Evolutionary conservation across 2,888 invertebrate genomes (phyloP).

Genomic region (Microctonus hyperodae): DNA sequence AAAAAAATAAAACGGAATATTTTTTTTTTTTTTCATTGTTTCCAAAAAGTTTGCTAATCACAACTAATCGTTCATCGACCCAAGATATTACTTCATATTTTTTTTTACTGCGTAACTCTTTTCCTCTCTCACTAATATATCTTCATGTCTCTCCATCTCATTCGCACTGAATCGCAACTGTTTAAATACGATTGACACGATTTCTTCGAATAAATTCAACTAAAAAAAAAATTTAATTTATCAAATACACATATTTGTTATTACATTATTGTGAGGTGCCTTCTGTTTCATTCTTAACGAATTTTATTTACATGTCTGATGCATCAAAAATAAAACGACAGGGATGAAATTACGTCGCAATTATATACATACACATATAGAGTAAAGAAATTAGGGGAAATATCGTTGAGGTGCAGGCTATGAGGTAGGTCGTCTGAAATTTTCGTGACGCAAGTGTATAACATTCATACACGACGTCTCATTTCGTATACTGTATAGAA

Average conservation of each 20-base stretch:
- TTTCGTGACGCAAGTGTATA: neutral
- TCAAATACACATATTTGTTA: neutral
- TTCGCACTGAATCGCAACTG: slow-evolving; percentile 15
- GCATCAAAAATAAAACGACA: neutral
- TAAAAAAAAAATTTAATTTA: neutral
- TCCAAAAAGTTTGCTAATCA: neutral
- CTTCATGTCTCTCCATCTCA: neutral
- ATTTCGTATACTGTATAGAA: slow-evolving; percentile 19
- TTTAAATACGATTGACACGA: slow-evolving; percentile 16
- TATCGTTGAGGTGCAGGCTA: neutral
- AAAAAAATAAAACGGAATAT: too few species aligned
- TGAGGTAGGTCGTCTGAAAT: neutral
- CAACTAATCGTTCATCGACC: neutral
- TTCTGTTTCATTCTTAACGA: neutral
- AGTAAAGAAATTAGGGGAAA: neutral
- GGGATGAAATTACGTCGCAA: neutral
- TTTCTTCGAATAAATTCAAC: slow-evolving; percentile 1
- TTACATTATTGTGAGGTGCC: neutral
- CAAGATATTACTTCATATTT: neutral
- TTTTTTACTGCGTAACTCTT: neutral
- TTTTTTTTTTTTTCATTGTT: neutral
- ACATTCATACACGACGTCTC: slow-evolving; percentile 17
- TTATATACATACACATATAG: neutral
- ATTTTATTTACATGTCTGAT: neutral
- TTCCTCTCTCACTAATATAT: neutral